A percentile compares a stretch with the other conserved stretches of the same genome.
phyloP scores from a whole-genome alignment of 23 tunicate species.

The Halocynthia aurantium region DNA sequence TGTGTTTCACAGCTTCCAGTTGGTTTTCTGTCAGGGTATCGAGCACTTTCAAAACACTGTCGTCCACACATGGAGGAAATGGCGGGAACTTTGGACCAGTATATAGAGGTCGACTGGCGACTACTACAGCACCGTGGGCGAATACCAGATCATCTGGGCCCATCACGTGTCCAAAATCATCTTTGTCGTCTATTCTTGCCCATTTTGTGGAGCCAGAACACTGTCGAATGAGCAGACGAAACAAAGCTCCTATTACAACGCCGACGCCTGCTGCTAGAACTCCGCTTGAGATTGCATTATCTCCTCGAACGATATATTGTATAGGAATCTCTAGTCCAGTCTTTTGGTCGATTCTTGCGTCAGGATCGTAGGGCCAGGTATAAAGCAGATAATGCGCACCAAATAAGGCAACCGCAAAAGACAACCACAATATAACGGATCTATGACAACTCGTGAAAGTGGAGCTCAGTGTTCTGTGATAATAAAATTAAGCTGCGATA shows the following conservation, averaged over 20 bases:
- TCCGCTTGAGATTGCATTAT: slow-evolving; percentile 38
- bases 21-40: slow-evolving; percentile 35
- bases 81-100: slow-evolving; percentile 6
- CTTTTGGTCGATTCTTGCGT: not conserved
- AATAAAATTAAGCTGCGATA: not conserved
- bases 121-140: slow-evolving; percentile 65
- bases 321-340: slow-evolving; percentile 21
- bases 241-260: slow-evolving; percentile 18
- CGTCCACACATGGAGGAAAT: slow-evolving; percentile 35
- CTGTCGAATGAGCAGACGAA: slow-evolving; percentile 8
- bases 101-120: not conserved
- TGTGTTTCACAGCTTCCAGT: slow-evolving; percentile 43
- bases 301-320: slow-evolving; percentile 16
- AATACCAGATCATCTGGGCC: slow-evolving; percentile 22
- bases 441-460: slow-evolving; percentile 56
- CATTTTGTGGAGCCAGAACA: slow-evolving; percentile 26
- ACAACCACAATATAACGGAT: slow-evolving; percentile 43
- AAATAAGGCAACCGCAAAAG: slow-evolving; percentile 34
- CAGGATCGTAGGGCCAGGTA: slow-evolving; percentile 19
- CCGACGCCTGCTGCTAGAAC: slow-evolving; percentile 29
- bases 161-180: slow-evolving; percentile 64
- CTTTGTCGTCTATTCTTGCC: slow-evolving; percentile 72
- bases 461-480: slow-evolving; percentile 56
- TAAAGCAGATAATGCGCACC: slow-evolving; percentile 45
- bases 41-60: slow-evolving; percentile 8